Conservation (phyloP, 2,888 invertebrate species). For the Fragum sueziense region DNA sequence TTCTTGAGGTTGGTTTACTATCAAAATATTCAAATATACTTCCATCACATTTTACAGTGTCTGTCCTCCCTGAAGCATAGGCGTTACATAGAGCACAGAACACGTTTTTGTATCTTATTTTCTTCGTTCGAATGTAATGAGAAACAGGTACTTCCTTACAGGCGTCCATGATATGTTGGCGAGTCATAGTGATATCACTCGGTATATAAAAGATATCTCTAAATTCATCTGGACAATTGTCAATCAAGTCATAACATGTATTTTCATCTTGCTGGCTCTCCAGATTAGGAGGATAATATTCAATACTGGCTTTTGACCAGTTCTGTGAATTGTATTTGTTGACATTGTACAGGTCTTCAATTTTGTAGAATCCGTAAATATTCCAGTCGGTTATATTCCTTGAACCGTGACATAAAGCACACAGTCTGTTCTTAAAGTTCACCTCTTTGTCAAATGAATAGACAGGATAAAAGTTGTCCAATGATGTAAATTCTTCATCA, state of each 20-base stretch:
- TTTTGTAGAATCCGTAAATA: neutral
- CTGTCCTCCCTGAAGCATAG: neutral
- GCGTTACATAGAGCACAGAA: conserved; percentile 3
- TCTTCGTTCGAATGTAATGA: neutral
- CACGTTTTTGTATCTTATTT: neutral
- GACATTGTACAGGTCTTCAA: neutral
- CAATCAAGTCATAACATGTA: neutral
- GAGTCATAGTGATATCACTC: neutral
- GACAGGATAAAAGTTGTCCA: conserved; percentile 3
- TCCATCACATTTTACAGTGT: neutral
- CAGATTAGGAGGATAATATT: neutral
- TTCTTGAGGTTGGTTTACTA: neutral
- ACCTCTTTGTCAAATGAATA: neutral
- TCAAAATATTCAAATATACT: neutral
- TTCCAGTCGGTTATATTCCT: neutral
- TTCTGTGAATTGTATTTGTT: neutral
- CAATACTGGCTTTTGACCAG: neutral
- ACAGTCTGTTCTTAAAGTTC: neutral
- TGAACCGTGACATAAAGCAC: conserved; percentile 1
- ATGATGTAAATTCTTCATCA: neutral
- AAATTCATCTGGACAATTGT: neutral
- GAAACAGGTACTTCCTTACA: neutral
- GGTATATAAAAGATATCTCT: neutral
- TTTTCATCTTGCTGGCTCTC: neutral
- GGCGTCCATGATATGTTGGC: neutral